Percentiles rank a stretch among this genome's conserved stretches.
Evolutionary conservation across 2,888 invertebrate species (phyloP).

Genomic region (Exocentrus adspersus): DNA sequence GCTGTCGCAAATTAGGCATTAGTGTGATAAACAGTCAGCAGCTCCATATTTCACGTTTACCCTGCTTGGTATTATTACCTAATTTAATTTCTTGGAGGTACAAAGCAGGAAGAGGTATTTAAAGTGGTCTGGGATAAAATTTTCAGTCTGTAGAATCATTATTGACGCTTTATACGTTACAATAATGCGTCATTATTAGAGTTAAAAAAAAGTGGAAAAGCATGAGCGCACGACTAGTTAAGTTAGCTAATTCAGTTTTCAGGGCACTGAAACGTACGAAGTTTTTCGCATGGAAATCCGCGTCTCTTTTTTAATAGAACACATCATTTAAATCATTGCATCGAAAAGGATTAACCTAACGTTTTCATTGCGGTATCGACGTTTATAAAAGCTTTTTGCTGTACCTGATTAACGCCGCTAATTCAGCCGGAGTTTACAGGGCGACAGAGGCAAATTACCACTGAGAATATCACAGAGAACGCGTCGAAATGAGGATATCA

Average conservation of each 20-base stretch:
- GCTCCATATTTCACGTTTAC: constrained; percentile 6
- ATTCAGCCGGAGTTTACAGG: constrained; percentile 44
- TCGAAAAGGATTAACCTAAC: not conserved
- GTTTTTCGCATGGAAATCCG: not conserved
- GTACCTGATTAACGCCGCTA: constrained; percentile 52
- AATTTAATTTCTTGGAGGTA: constrained; percentile 13
- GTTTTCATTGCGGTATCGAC: constrained; percentile 4
- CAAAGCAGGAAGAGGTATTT: not conserved
- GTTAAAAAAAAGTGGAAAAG: no score
- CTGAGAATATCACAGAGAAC: not conserved
- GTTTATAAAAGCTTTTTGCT: constrained; percentile 53
- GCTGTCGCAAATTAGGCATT: constrained; percentile 10
- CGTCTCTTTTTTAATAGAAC: not conserved
- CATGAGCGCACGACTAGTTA: no score
- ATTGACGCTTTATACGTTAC: no score
- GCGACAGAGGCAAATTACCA: constrained; percentile 26
- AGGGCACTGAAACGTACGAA: no score
- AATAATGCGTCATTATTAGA: no score
- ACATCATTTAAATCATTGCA: constrained; percentile 9
- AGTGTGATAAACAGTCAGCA: not conserved
- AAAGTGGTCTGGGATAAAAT: not conserved
- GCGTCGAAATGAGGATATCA: not conserved
- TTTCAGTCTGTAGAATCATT: no score
- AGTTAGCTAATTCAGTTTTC: no score
- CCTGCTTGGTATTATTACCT: constrained; percentile 9